These are phyloP conservation scores for Silurus glanis DNA, from an alignment of 2,113 vertebrate genomes.

Conservation along the genomic window DNA sequence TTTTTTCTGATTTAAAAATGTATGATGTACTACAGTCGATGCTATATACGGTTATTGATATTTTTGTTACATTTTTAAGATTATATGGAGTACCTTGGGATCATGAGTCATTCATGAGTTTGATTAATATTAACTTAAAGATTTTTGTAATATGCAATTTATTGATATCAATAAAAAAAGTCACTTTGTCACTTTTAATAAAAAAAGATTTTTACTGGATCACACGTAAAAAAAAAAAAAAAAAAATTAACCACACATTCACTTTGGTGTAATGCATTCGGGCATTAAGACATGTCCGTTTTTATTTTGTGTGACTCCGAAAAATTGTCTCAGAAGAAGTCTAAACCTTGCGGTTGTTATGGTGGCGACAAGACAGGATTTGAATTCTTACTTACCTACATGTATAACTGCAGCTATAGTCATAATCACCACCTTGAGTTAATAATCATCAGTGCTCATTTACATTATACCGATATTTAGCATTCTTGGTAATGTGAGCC, in stretches of 20 bases:
- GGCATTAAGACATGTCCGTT: not conserved
- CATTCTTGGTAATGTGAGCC: not conserved
- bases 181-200: too few species aligned
- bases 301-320: not conserved
- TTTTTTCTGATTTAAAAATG: not conserved
- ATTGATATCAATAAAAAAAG: slow-evolving; percentile 1
- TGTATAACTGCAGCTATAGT: not conserved
- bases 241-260: too few species aligned
- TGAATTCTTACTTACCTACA: too few species aligned
- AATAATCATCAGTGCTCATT: not conserved
- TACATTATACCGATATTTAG: not conserved
- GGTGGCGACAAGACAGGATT: too few species aligned
- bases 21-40: not conserved
- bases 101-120: not conserved
- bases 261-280: not conserved
- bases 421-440: not conserved
- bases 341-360: too few species aligned
- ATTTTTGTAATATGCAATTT: not conserved
- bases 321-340: too few species aligned
- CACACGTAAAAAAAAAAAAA: too few species aligned
- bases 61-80: not conserved
- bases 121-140: not conserved
- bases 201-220: not conserved
- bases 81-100: not conserved
- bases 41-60: slow-evolving; percentile 10